Base-by-base conservation (phyloP, 1,140 invertebrate genomes). In the Drosophila cardini region DNA sequence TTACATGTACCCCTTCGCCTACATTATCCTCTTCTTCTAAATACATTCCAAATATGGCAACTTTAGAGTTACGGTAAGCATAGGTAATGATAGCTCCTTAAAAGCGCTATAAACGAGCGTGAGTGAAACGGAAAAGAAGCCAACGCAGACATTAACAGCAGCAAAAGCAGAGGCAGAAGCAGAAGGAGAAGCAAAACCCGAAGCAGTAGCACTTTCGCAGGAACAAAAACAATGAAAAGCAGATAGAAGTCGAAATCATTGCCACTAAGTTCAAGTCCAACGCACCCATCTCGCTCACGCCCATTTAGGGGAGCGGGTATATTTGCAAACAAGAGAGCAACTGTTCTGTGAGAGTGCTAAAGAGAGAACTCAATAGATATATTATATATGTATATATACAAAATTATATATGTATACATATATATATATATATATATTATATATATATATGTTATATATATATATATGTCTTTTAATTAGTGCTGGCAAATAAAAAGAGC, bases 151-250 rank as follows among this genome's bases (percentile, higher is more conserved):
- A 55, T 55, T 55, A 55, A 10, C 34, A 38, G 48, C 48, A 30
- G n/a, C 48, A 32, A 13, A 10, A n/a, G 9, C 45, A 15, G 46
- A 10, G 32, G 21, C 46, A 30, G n/a, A 45, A 42, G 34, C 21
- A 36, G 30, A 15, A 10, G 21, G 26, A 15, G 36, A 13, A 32
- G 13, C 16, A 26, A 10, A 13, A 50, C 16, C 16, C 42, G 6
- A 15, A 32, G 18, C 34, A 52, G 32, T 67, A 76, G 71, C 65
- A 75, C 69, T 21, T 26, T 64, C 76, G 61, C 77, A 83, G 76
- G 72, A 85, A 82, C 76, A 78, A 86, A 79, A 78, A 76, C 75
- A 79, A 79, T 55, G 57, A 48, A 21, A 36, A n/a, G n/a, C n/a
- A n/a, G 40, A 52, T 42, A 52, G 4, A 46, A 46, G 73, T 61